Conservation (phyloP, 2,888 invertebrate genomes). For the Herminia tarsipennalis region DNA sequence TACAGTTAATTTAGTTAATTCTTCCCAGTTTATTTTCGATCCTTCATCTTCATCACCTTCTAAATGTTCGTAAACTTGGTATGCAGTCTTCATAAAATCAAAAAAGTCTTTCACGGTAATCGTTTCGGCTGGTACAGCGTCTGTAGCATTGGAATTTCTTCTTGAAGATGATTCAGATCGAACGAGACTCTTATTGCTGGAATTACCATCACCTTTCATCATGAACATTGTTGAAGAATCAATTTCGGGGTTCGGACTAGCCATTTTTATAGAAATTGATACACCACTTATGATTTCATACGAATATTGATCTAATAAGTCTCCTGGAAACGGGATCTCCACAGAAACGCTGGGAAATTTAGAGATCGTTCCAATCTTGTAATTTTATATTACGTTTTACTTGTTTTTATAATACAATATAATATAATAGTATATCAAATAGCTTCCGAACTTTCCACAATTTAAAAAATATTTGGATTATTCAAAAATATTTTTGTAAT, state of each 20-base stretch:
- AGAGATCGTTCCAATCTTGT: constrained; percentile 4
- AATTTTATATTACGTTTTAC: background rate
- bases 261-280: constrained; percentile 54
- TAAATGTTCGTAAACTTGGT: constrained; percentile 86
- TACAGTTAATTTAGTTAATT: constrained; percentile 78
- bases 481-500: constrained; percentile 24
- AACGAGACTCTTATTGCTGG: constrained; percentile 45
- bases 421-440: background rate
- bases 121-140: constrained; percentile 80
- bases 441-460: constrained; percentile 16
- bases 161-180: constrained; percentile 55
- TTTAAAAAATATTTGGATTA: constrained; percentile 18
- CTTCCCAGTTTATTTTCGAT: constrained; percentile 81
- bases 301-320: constrained; percentile 62
- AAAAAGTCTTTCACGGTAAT: constrained; percentile 89
- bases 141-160: constrained; percentile 54
- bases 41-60: constrained; percentile 76
- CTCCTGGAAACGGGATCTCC: constrained; percentile 35
- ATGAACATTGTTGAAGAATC: constrained; percentile 75
- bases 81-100: constrained; percentile 90
- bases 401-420: background rate
- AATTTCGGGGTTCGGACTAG: constrained; percentile 65
- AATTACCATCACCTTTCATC: constrained; percentile 56
- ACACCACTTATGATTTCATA: constrained; percentile 32
- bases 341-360: background rate